These are phyloP conservation scores for Tholera decimalis DNA, from an alignment of 2,888 invertebrate species.

Conservation along the genomic window DNA sequence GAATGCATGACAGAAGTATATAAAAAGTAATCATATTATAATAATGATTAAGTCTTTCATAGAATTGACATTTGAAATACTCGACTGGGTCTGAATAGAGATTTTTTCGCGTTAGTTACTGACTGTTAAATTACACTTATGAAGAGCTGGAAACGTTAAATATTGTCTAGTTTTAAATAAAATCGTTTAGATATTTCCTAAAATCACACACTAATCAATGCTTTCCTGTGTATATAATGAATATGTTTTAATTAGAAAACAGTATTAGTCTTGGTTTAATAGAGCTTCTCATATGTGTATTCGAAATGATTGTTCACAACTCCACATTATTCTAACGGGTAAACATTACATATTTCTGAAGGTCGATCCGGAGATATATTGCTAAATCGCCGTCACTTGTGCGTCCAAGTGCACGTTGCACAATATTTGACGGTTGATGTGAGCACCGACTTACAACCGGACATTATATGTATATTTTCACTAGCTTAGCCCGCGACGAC, in stretches of 20 bases:
- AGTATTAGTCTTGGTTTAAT: no score
- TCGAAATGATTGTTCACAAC: constrained; percentile 51
- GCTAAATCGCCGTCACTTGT: constrained; percentile 78
- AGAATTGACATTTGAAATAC: background rate
- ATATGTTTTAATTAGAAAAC: no score
- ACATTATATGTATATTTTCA: constrained; percentile 21
- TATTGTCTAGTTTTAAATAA: background rate
- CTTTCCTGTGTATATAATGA: background rate
- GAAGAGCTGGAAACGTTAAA: background rate
- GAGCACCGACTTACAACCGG: constrained; percentile 39
- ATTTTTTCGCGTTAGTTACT: background rate
- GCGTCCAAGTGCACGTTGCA: constrained; percentile 68
- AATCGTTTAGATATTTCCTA: background rate
- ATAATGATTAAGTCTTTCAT: background rate
- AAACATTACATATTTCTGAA: constrained; percentile 69
- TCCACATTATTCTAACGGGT: constrained; percentile 59
- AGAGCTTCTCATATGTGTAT: no score
- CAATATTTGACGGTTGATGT: constrained; percentile 57
- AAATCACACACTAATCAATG: background rate
- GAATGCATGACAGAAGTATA: constrained; percentile 1
- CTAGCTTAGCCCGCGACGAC: background rate
- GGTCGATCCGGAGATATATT: constrained; percentile 77
- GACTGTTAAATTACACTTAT: background rate
- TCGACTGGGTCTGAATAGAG: background rate
- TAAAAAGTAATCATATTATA: background rate